Conservation (phyloP, 1,140 invertebrate species). For the Branchinecta lindahli region DNA sequence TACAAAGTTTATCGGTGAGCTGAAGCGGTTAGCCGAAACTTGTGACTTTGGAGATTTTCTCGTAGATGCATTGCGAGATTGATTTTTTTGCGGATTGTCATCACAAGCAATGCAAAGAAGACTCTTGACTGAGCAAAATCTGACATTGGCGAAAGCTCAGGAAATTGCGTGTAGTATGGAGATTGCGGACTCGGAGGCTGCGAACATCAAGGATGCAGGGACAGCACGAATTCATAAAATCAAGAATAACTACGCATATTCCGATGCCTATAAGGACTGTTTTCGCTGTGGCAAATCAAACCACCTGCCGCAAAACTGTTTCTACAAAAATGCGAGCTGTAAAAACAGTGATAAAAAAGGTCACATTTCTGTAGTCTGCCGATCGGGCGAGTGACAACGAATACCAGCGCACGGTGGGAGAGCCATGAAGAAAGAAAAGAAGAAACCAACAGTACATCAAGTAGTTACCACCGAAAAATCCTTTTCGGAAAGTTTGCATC, state of each 20-base stretch:
- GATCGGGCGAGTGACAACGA: neutral
- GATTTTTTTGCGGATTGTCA: slow-evolving; percentile 13
- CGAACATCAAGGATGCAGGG: neutral
- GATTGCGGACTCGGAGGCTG: slow-evolving; percentile 7
- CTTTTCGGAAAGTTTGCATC: neutral
- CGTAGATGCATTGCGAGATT: slow-evolving; percentile 14
- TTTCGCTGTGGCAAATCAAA: slow-evolving; percentile 13
- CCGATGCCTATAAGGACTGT: slow-evolving; percentile 7
- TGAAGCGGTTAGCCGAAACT: slow-evolving; percentile 11
- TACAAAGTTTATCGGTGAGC: slow-evolving; percentile 11
- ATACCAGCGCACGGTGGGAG: neutral
- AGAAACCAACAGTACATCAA: neutral
- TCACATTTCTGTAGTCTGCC: slow-evolving; percentile 16
- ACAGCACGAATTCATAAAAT: neutral
- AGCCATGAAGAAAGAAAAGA: neutral
- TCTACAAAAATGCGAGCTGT: slow-evolving; percentile 10
- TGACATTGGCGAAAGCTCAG: slow-evolving; percentile 15
- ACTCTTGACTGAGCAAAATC: slow-evolving; percentile 13
- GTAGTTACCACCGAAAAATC: neutral
- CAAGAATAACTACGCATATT: neutral
- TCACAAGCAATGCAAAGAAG: slow-evolving; percentile 10
- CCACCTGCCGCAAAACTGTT: slow-evolving; percentile 12
- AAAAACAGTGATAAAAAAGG: slow-evolving; percentile 17
- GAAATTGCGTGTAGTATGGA: slow-evolving; percentile 13
- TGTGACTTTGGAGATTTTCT: slow-evolving; percentile 17